Percentiles rank a stretch among this genome's conserved stretches.
These are phyloP conservation scores for Lasioglossum morio DNA, from an alignment of 2,888 invertebrate genomes.

Conservation along the genomic window DNA sequence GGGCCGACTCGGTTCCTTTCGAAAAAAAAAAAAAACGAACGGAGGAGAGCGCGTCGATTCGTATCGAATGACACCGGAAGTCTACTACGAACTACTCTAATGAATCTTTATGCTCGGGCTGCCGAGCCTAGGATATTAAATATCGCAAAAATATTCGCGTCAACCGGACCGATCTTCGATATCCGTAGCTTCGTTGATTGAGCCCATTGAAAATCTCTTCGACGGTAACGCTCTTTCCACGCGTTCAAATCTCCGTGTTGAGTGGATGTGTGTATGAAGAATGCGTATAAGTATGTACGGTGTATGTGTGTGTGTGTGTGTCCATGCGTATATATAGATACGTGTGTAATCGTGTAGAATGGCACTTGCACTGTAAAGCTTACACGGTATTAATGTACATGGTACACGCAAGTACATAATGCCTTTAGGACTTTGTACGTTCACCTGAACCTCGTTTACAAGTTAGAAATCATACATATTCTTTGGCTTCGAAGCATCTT, in stretches of 20 bases:
- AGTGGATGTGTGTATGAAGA: background rate
- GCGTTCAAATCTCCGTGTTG: slow-evolving; percentile 25
- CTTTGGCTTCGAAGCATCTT: slow-evolving; percentile 67
- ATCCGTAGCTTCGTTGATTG: background rate
- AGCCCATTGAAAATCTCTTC: background rate
- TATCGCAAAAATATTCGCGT: slow-evolving; percentile 24
- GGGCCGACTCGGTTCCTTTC: background rate
- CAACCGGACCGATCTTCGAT: background rate
- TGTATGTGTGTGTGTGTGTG: background rate
- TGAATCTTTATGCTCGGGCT: background rate
- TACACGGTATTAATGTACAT: slow-evolving; percentile 51
- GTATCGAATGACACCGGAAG: slow-evolving; percentile 23
- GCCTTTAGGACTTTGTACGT: slow-evolving; percentile 69
- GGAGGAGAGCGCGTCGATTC: slow-evolving; percentile 12
- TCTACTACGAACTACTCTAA: slow-evolving; percentile 4
- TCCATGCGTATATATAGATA: background rate
- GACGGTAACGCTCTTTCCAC: slow-evolving; percentile 18
- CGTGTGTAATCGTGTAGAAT: slow-evolving; percentile 43
- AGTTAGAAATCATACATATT: slow-evolving; percentile 46
- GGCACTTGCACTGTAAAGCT: slow-evolving; percentile 69
- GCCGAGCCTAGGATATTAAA: slow-evolving; percentile 23
- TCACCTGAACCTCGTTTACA: slow-evolving; percentile 41
- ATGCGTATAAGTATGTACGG: background rate
- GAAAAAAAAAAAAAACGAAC: slow-evolving; percentile 20
- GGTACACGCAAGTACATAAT: slow-evolving; percentile 65